Evolutionary conservation across 2,888 invertebrate genomes (phyloP), one percentile per base, ranked within the genome.

Genomic region (Tricholauxania praeusta): DNA sequence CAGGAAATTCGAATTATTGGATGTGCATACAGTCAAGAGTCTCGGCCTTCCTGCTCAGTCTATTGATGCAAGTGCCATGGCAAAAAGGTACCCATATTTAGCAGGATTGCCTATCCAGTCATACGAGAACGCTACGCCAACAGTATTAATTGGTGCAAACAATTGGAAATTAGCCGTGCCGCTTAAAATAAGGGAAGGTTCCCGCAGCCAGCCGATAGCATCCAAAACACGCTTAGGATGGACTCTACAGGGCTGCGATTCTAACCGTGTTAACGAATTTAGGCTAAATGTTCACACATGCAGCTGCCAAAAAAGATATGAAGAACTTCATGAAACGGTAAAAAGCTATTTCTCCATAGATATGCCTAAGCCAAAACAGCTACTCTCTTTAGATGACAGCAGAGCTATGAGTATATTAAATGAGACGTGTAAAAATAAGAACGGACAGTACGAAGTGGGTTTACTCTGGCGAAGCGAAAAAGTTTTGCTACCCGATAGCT

Each of bases 391-490:
- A 60, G 73, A 77, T 32, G 72, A 75, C 17, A 12, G 48, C 17
- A 67, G 55, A 62, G 72, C 75, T 12, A 17, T 72, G 28, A 32
- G 65, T 32, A 73, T 78, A 12, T 66, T 78, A 14, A 62, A 76
- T 28, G 52, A 60, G 14, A 77, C 75, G 12, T 77, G 74, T 55
- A 62, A 64, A 55, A 52, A 71, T 32, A 32, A 52, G 28, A 67
- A 48, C 39, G 68, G 65, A 8, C 63, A 63, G n/a, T 78, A 66
- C 28, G 76, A 79, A 75, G 77, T 75, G 17, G 78, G 77, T 3
- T 72, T 81, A 22, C 71, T 80, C n/a, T 79, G 80, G 79, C 76
- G 75, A 69, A 76, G 76, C 51, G 71, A 78, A 17, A 28, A 74
- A 22, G 39, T 73, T 70, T 51, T 59, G 32, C 49, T 73, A n/a